A percentile compares a stretch with the other conserved stretches of the same genome.
Conservation (phyloP, 2,797 vertebrate genomes). For the Vespertilio murinus region DNA sequence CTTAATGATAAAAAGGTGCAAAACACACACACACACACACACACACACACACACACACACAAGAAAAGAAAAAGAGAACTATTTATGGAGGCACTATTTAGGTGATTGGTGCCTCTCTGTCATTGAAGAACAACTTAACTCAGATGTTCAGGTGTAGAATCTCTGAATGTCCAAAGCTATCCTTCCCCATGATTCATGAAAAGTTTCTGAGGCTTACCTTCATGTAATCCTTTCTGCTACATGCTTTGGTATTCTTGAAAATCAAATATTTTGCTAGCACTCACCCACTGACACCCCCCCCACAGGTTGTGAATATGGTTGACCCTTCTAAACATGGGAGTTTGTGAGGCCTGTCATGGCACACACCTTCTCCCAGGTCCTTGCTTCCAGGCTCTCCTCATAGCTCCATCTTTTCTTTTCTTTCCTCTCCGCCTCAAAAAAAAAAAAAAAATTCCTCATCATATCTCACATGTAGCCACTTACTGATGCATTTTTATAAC, state of each 20-base stretch:
- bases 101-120: background rate
- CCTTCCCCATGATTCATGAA: background rate
- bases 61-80: background rate
- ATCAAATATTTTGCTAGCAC: background rate
- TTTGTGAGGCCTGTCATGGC: background rate
- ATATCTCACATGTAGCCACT: background rate
- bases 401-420: background rate
- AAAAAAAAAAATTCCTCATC: background rate
- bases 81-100: background rate
- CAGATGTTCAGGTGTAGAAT: background rate
- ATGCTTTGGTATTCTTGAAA: background rate
- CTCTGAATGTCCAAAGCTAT: background rate
- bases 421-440: background rate
- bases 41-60: background rate
- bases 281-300: background rate
- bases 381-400: background rate
- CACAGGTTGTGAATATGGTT: background rate
- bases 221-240: background rate
- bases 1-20: background rate
- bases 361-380: background rate
- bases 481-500: background rate
- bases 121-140: background rate
- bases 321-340: background rate
- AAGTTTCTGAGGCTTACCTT: background rate
- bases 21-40: background rate